Evolutionary conservation across 2,888 invertebrate species (phyloP).

Genomic region (Eupithecia centaureata): DNA sequence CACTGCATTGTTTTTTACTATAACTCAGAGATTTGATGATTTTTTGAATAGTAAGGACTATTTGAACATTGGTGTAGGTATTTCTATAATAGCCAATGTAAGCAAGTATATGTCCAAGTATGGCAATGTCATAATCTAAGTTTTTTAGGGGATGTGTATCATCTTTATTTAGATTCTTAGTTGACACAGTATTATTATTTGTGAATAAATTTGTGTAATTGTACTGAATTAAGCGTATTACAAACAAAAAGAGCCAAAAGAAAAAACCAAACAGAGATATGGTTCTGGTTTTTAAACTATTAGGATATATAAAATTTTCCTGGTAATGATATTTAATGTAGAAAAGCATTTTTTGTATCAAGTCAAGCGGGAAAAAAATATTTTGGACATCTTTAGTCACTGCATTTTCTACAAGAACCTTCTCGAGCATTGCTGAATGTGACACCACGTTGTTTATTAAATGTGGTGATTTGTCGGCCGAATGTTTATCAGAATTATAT

Average conservation of each 20-base stretch:
- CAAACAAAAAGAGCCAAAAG: slow-evolving; percentile 1
- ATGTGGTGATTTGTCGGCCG: neutral
- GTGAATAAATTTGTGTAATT: neutral
- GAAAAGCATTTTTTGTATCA: neutral
- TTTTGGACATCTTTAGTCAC: neutral
- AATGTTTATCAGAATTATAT: neutral
- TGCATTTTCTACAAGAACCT: neutral
- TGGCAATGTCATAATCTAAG: neutral
- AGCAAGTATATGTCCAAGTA: neutral
- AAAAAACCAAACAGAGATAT: neutral
- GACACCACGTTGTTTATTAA: neutral
- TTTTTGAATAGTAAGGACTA: neutral
- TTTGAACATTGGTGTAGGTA: neutral
- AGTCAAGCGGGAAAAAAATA: neutral
- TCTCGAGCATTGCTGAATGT: neutral
- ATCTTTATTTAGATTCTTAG: neutral
- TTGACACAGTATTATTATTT: neutral
- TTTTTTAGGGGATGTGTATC: neutral
- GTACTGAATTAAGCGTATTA: neutral
- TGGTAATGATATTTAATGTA: neutral
- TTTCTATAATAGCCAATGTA: slow-evolving; percentile 1
- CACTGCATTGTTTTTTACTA: neutral
- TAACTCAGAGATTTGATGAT: neutral
- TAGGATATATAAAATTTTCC: neutral
- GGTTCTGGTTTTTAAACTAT: neutral